Conservation (phyloP, 1,140 invertebrate genomes). For the Aphidius ervi region DNA sequence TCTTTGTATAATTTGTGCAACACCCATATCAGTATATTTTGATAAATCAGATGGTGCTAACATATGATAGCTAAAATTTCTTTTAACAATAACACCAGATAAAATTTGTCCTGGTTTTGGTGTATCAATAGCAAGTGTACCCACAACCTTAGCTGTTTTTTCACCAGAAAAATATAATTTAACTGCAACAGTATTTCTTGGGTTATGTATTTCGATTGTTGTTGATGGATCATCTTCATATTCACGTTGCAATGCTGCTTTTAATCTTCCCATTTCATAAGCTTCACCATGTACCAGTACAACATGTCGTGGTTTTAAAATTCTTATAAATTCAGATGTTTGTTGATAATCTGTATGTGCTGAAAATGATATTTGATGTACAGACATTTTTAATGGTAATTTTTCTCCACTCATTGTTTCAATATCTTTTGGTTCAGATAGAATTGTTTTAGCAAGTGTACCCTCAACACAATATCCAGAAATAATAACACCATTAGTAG, state of each 20-base stretch:
- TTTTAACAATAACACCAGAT: slow-evolving; percentile 92
- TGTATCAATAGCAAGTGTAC: slow-evolving; percentile 77
- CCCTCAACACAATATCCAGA: slow-evolving; percentile 99
- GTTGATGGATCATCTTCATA: slow-evolving; percentile 88
- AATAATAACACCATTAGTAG: slow-evolving; percentile 97
- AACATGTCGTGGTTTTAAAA: slow-evolving; percentile 92
- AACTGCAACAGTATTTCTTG: slow-evolving; percentile 90
- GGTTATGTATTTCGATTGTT: slow-evolving; percentile 92
- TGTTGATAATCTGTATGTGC: slow-evolving; percentile 99
- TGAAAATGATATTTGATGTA: slow-evolving; percentile 99
- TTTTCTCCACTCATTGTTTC: slow-evolving; percentile 93
- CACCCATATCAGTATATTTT: slow-evolving; percentile 94
- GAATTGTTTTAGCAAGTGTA: slow-evolving; percentile 93
- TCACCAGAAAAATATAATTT: slow-evolving; percentile 93
- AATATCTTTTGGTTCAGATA: slow-evolving; percentile 98
- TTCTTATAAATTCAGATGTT: slow-evolving; percentile 94
- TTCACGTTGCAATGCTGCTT: slow-evolving; percentile 89
- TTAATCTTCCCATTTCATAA: slow-evolving; percentile 96
- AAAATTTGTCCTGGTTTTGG: slow-evolving; percentile 75
- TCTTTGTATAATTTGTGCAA: slow-evolving; percentile 87
- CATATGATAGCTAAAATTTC: slow-evolving; percentile 98
- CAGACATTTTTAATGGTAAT: slow-evolving; percentile 93
- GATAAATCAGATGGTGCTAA: slow-evolving; percentile 85
- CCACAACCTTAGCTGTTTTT: slow-evolving; percentile 98
- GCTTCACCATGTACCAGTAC: slow-evolving; percentile 97